phyloP scores from a whole-genome alignment of 2,888 invertebrate genomes.

The Andrena chrysosceles region DNA sequence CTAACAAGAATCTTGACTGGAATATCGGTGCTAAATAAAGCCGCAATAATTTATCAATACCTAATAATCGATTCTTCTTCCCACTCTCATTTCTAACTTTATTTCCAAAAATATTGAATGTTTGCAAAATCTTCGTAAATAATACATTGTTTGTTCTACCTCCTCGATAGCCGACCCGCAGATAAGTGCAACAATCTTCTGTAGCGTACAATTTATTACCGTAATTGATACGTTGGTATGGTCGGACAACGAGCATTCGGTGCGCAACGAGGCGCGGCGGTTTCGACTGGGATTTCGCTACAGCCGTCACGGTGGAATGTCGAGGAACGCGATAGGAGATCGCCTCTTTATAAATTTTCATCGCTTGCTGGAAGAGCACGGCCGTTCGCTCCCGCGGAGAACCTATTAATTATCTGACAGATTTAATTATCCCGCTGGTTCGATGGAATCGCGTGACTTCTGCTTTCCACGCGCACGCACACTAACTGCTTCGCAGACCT shows the following conservation, averaged over 20 bases:
- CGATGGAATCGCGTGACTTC: slow-evolving; percentile 40
- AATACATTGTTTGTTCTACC: neutral
- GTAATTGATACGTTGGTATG: slow-evolving; percentile 33
- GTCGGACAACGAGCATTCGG: slow-evolving; percentile 1
- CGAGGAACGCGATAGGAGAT: slow-evolving; percentile 25
- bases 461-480: slow-evolving; percentile 10
- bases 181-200: slow-evolving; percentile 4
- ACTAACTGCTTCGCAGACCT: neutral
- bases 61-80: no score
- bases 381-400: slow-evolving; percentile 9
- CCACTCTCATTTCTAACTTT: no score
- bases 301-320: slow-evolving; percentile 24
- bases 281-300: slow-evolving; percentile 8
- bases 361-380: neutral
- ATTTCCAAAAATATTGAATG: no score
- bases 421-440: slow-evolving; percentile 44
- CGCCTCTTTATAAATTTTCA: slow-evolving; percentile 50
- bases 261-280: slow-evolving; percentile 18
- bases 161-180: neutral
- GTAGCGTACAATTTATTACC: neutral
- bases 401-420: slow-evolving; percentile 50
- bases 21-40: neutral
- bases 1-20: slow-evolving; percentile 36
- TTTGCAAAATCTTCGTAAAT: neutral
- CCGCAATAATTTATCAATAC: no score